Base-by-base conservation (phyloP, 2,888 invertebrate species). In the Drosophila neutralis region DNA sequence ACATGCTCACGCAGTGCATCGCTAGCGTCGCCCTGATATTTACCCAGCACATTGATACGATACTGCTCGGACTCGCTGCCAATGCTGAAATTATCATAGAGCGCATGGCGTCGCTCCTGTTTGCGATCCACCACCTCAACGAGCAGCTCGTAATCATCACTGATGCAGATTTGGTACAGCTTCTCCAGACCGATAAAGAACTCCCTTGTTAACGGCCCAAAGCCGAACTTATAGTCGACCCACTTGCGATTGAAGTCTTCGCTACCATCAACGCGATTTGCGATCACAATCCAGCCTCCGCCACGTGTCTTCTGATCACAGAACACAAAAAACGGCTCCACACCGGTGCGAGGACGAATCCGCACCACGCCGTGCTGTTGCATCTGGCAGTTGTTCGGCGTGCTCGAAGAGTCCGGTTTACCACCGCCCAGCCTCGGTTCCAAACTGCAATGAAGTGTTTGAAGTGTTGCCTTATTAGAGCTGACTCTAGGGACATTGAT, bases 171-270 rank as follows among this genome's bases (percentile, higher is more conserved):
- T 68, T 79, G 74, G 13, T 89, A 62, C 7, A 86, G 53, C 40
- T 78, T 89, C n/a, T 89, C 83, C 33, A 88, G 54, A 0, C 88
- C 88, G 1, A 88, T 69, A 29, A 88, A 88, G 38, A 88, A 88
- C 63, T 88, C 88, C 0, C 49, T 48, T 18, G 54, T 62, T 0
- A 81, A 24, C 0, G 72, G 8, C 0, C 88, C 88, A 15, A 88
- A 88, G 1, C 88, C 88, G 8, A 78, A 76, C 33, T 84, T 67
- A 48, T 89, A 88, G 51, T 88, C 89, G 4, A 5, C 40, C 89
- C 89, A 88, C 13, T 64, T 81, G n/a, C 88, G 88, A 27, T 76
- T 78, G 27, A 88, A 88, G 51, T 76, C 69, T 54, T 83, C 81
- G 38, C 45, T 74, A 53, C 88, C 88, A 21, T 88, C 70, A 11